Percentiles rank a stretch among this genome's conserved stretches.
phyloP scores from a whole-genome alignment of 2,113 vertebrate species.

The Etia nguti region DNA sequence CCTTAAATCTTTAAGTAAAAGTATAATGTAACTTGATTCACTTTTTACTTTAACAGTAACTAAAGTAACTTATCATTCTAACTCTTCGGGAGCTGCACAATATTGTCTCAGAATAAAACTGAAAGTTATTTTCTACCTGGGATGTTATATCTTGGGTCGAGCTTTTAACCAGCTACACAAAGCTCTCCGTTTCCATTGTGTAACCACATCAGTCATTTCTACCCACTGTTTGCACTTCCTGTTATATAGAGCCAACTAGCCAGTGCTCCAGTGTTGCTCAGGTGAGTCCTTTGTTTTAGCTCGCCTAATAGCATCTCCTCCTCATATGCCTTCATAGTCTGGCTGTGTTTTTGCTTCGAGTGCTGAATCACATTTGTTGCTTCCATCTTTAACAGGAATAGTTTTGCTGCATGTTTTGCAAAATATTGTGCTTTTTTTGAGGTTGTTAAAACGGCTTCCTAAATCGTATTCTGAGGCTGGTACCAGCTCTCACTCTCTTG shows the following conservation, averaged over 20 bases:
- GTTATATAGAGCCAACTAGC: not conserved
- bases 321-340: not conserved
- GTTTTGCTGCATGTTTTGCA: rapidly evolving
- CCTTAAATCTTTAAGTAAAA: not conserved
- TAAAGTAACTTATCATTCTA: not conserved
- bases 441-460: not conserved
- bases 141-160: not conserved
- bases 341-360: not conserved
- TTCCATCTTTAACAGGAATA: not conserved
- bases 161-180: not conserved
- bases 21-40: not conserved
- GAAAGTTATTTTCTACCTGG: not conserved
- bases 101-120: rapidly evolving
- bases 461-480: not conserved
- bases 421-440: not conserved
- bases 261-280: not conserved
- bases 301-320: not conserved
- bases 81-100: rapidly evolving
- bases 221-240: not conserved
- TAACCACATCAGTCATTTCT: not conserved
- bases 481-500: not conserved
- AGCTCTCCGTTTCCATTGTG: not conserved
- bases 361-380: not conserved
- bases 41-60: not conserved
- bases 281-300: not conserved